Evolutionary conservation across 2,888 invertebrate species (phyloP).

Genomic region (Ischnura elegans): DNA sequence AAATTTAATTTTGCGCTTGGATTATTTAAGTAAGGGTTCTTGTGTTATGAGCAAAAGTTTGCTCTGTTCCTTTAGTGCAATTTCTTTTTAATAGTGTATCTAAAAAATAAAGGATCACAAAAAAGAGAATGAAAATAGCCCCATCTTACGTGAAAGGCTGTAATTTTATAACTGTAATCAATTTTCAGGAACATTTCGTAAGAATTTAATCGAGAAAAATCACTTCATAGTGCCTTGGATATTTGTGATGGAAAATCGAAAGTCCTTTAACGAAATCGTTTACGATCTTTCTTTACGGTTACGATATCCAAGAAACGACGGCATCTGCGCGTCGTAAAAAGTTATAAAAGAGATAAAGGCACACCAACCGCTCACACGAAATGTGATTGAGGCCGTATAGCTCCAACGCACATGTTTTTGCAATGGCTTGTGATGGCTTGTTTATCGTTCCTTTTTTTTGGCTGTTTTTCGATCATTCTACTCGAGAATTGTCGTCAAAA

Average conservation of each 20-base stretch:
- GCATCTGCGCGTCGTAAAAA: conserved; percentile 21
- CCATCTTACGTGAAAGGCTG: too few species aligned
- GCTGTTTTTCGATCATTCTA: neutral
- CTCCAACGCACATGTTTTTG: neutral
- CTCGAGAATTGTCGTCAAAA: neutral
- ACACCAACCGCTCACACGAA: neutral
- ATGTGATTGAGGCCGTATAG: neutral
- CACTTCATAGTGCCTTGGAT: neutral
- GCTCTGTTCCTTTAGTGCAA: too few species aligned
- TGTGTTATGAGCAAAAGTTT: too few species aligned
- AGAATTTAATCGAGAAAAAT: neutral
- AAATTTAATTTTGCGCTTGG: too few species aligned
- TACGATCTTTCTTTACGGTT: neutral
- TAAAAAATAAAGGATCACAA: too few species aligned
- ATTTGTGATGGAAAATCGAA: neutral
- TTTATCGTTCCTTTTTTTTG: neutral
- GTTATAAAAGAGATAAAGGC: conserved; percentile 15
- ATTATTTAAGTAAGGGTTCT: too few species aligned
- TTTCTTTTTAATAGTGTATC: too few species aligned
- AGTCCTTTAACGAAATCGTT: neutral
- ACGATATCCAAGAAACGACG: neutral
- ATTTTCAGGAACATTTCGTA: neutral
- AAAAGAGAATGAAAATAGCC: too few species aligned
- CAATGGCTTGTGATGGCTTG: neutral
- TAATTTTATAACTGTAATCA: too few species aligned